A percentile compares a stretch with the other conserved stretches of the same genome.
phyloP scores from a whole-genome alignment of 2,113 vertebrate species.

The Petrocephalus microphthalmus region DNA sequence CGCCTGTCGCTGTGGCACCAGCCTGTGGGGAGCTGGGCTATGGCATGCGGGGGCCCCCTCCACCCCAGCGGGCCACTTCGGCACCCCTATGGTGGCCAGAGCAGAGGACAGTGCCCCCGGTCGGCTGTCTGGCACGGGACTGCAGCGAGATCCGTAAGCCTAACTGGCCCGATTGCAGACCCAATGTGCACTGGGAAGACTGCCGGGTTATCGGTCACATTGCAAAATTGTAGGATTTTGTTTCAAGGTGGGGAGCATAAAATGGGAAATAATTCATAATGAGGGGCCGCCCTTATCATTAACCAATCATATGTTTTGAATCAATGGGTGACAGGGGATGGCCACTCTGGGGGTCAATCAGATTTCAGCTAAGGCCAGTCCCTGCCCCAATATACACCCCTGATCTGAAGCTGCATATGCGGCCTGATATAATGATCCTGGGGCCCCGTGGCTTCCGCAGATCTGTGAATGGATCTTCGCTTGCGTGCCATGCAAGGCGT shows the following conservation, averaged over 20 bases:
- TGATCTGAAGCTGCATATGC: neutral
- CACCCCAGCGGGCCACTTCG: neutral
- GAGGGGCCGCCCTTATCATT: neutral
- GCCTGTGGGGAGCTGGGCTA: neutral
- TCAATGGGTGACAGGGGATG: neutral
- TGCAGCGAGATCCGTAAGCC: neutral
- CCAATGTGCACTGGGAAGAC: neutral
- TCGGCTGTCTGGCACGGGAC: neutral
- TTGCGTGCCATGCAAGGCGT: conserved; percentile 38
- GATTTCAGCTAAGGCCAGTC: neutral
- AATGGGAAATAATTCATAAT: neutral
- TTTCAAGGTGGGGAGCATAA: neutral
- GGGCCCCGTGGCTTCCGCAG: neutral
- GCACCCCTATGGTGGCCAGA: neutral
- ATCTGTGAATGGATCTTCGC: neutral
- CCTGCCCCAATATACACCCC: neutral
- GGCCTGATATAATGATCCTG: neutral
- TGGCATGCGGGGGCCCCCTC: neutral
- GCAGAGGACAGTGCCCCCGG: neutral
- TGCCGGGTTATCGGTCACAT: neutral
- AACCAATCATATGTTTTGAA: neutral
- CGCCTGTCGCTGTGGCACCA: neutral
- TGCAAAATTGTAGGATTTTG: neutral
- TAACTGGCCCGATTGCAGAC: neutral
- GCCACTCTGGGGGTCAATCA: neutral